These are phyloP conservation scores for Pogonus chalceus DNA, from an alignment of 1,140 invertebrate species.

Conservation along the genomic window DNA sequence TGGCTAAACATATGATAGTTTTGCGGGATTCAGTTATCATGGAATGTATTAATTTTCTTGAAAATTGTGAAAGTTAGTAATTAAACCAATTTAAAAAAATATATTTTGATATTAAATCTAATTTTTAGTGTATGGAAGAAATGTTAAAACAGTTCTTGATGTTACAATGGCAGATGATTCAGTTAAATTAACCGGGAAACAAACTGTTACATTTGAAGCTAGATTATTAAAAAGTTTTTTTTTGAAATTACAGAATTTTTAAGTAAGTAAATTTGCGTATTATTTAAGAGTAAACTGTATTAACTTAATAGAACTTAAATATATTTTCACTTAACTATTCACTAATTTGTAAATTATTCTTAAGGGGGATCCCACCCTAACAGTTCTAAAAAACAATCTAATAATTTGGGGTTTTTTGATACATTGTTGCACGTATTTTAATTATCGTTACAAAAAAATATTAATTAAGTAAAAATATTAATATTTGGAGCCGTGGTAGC, in stretches of 20 bases:
- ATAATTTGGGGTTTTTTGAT: no score
- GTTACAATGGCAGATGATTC: conserved; percentile 67
- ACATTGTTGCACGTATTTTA: no score
- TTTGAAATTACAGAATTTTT: conserved; percentile 52
- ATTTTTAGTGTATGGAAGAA: conserved; percentile 69
- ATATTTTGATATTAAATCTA: conserved; percentile 13
- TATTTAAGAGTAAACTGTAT: no score
- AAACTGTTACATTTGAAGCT: conserved; percentile 89
- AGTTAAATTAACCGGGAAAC: conserved; percentile 63
- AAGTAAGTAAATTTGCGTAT: no score
- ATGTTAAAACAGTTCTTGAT: conserved; percentile 75
- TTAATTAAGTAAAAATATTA: no score
- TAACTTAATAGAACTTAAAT: no score
- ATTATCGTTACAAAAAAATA: no score
- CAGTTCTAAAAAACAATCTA: no score
- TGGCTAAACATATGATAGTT: conserved; percentile 84
- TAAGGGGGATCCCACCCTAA: no score
- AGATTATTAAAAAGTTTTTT: conserved; percentile 76
- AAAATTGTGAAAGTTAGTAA: conserved; percentile 70
- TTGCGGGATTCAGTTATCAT: conserved; percentile 79
- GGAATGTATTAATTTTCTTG: conserved; percentile 86
- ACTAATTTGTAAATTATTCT: no score
- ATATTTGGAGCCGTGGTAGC: no score
- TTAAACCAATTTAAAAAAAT: conserved; percentile 2
- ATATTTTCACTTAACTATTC: no score